phyloP scores from a whole-genome alignment of 2,888 invertebrate genomes.

The Epinotia brunnichana region DNA sequence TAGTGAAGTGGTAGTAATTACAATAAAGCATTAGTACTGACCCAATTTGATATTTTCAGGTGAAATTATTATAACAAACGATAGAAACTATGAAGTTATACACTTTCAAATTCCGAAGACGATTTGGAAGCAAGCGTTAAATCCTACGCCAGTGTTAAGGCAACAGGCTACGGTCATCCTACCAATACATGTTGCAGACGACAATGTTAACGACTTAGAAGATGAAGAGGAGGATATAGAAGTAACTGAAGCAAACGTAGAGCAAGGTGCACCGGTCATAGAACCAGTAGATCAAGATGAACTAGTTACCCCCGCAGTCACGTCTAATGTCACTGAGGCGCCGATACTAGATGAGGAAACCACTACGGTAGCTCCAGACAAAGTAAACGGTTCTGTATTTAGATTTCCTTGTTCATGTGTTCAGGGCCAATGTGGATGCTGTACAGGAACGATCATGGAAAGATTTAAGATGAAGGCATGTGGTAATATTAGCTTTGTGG shows the following conservation, averaged over 20 bases:
- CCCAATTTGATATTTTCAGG: constrained; percentile 50
- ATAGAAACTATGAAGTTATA: constrained; percentile 66
- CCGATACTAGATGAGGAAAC: constrained; percentile 55
- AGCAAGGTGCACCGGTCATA: constrained; percentile 50
- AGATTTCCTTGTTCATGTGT: constrained; percentile 86
- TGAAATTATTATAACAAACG: constrained; percentile 55
- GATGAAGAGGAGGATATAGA: constrained; percentile 55
- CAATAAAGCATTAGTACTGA: constrained; percentile 47
- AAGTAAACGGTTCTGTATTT: constrained; percentile 75
- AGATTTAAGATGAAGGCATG: constrained; percentile 89
- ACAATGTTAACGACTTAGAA: constrained; percentile 53
- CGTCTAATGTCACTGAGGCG: constrained; percentile 51
- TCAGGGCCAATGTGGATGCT: constrained; percentile 87
- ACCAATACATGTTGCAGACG: constrained; percentile 71
- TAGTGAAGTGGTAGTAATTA: not conserved
- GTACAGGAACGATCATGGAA: constrained; percentile 86
- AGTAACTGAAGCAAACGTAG: constrained; percentile 48
- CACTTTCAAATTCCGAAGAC: constrained; percentile 66
- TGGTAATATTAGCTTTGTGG: constrained; percentile 89
- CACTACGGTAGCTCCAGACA: constrained; percentile 51
- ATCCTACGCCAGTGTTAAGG: constrained; percentile 71
- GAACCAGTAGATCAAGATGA: constrained; percentile 51
- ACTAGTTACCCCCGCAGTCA: constrained; percentile 47
- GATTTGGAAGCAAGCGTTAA: constrained; percentile 70
- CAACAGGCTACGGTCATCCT: constrained; percentile 73